Percentiles rank a stretch among this genome's conserved stretches.
These are phyloP conservation scores for Cerastoderma edule DNA, from an alignment of 2,888 invertebrate species.

Conservation along the genomic window DNA sequence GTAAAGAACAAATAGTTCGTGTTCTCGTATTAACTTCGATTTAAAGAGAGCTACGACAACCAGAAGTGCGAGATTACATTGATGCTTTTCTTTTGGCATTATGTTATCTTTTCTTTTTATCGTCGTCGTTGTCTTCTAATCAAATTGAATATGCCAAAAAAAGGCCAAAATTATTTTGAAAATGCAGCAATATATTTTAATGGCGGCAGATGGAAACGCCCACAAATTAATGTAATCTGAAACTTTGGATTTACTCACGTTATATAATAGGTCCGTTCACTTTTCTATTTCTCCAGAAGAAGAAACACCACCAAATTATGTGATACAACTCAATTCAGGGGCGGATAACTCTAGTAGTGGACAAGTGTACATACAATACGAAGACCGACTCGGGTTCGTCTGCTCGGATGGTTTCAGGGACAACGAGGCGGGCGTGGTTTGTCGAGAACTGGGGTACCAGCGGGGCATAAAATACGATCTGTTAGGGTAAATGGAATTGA, in stretches of 20 bases:
- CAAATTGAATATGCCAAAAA: background rate
- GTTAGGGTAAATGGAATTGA: background rate
- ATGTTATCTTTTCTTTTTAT: too few relatives aligned
- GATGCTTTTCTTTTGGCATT: too few relatives aligned
- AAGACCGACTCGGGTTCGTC: slow-evolving; percentile 42
- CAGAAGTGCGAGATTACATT: too few relatives aligned
- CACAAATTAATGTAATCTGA: background rate
- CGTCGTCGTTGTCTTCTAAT: too few relatives aligned
- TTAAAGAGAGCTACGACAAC: too few relatives aligned
- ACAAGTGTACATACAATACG: slow-evolving; percentile 42
- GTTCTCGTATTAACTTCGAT: too few relatives aligned
- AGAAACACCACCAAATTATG: background rate
- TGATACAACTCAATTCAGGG: slow-evolving; percentile 12
- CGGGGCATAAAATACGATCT: slow-evolving; percentile 28
- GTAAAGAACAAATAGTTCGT: too few relatives aligned
- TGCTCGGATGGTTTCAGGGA: slow-evolving; percentile 48
- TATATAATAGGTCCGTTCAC: too few relatives aligned
- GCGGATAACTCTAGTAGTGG: slow-evolving; percentile 30
- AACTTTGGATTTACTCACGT: background rate
- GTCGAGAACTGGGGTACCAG: slow-evolving; percentile 44
- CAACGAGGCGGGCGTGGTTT: slow-evolving; percentile 45
- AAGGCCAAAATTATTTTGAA: background rate
- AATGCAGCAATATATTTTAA: background rate
- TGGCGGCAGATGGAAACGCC: too few relatives aligned
- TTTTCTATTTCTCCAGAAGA: background rate